Evolutionary conservation across 2,113 vertebrate genomes (phyloP).

Genomic region (Ovibos moschatus): DNA sequence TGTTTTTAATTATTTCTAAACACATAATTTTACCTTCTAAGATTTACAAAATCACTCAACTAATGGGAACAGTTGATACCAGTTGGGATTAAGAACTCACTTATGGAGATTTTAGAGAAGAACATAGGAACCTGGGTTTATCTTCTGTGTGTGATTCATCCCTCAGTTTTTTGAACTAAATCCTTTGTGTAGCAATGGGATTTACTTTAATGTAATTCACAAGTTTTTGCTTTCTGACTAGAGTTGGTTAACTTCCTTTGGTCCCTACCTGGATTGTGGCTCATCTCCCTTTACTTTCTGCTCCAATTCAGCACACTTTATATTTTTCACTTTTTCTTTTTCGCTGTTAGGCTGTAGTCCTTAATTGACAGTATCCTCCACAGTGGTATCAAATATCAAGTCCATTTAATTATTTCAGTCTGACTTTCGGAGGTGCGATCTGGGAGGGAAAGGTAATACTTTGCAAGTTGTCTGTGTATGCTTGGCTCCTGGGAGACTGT

Average conservation of each 20-base stretch:
- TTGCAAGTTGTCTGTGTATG: not conserved
- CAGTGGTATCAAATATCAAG: not conserved
- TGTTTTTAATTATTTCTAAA: not conserved
- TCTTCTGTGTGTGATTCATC: not conserved
- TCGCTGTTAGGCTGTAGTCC: not conserved
- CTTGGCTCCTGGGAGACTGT: not conserved
- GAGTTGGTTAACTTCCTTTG: not conserved
- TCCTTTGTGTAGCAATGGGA: not conserved
- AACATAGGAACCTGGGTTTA: not conserved
- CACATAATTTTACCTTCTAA: not conserved
- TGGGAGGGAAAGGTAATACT: not conserved
- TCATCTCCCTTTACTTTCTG: not conserved
- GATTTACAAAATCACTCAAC: not conserved
- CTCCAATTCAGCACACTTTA: not conserved
- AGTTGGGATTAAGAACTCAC: not conserved
- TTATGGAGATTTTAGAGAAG: not conserved
- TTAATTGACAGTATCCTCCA: not conserved
- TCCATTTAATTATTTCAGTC: not conserved
- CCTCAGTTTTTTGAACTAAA: not conserved
- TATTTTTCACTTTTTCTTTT: not conserved
- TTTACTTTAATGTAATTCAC: not conserved
- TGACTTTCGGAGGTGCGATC: not conserved
- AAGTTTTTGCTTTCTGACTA: not conserved
- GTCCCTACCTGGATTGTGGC: not conserved
- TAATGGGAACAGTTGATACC: not conserved